These are phyloP conservation scores for Pseudomyrmex concolor DNA, from an alignment of 1,140 invertebrate genomes.

Conservation along the genomic window DNA sequence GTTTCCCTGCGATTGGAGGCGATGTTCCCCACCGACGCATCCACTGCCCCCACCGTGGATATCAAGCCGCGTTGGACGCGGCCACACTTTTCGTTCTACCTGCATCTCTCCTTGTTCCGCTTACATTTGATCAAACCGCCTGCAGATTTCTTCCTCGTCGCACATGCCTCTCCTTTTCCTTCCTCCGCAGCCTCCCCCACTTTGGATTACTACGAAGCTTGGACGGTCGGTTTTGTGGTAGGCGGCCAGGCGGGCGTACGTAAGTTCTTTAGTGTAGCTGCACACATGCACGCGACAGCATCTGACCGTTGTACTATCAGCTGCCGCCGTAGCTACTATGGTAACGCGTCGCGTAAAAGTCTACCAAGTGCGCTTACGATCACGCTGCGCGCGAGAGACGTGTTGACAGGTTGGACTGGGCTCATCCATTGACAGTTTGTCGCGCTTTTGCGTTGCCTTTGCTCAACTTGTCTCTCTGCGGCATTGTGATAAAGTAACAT, in stretches of 20 bases:
- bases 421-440: conserved; percentile 39
- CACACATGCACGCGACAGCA: conserved; percentile 85
- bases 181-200: conserved; percentile 74
- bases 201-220: conserved; percentile 52
- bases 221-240: conserved; percentile 72
- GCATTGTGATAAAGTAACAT: conserved; percentile 17
- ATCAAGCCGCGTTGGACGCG: conserved; percentile 70
- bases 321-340: conserved; percentile 70
- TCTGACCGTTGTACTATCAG: conserved; percentile 76
- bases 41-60: conserved; percentile 70
- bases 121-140: conserved; percentile 10
- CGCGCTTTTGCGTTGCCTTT: background rate
- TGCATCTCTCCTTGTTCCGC: conserved; percentile 44
- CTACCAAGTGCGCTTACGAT: conserved; percentile 60
- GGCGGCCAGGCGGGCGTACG: conserved; percentile 73
- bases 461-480: background rate
- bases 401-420: conserved; percentile 37
- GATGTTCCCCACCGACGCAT: conserved; percentile 66
- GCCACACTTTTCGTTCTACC: conserved; percentile 68
- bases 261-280: conserved; percentile 82
- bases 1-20: conserved; percentile 73
- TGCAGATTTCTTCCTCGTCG: conserved; percentile 24
- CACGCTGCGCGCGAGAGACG: conserved; percentile 46
- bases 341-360: conserved; percentile 65
- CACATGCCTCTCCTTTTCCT: background rate